Evolutionary conservation across 2,113 vertebrate genomes (phyloP), one percentile per base, ranked within the genome.

Genomic region (Ophthalmotilapia sp.): DNA sequence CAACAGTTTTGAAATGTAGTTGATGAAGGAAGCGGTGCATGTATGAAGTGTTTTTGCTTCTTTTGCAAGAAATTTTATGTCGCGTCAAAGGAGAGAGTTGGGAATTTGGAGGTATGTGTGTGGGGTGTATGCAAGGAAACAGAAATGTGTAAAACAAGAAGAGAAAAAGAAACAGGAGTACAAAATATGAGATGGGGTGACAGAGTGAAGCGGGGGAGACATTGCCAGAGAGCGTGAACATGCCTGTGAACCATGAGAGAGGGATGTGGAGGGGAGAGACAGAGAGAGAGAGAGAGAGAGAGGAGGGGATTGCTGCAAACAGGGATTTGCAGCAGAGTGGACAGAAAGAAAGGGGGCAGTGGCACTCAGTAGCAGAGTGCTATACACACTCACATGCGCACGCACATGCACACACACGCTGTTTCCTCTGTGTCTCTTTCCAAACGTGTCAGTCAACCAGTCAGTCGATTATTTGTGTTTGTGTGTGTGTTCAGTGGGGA

Each of bases 291-390:
- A 82, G 62, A 80, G 56, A 82, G 56, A 80, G 89, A 55, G 90
- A 87, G 91, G 89, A 82, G 92, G 93, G 94, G 93, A 92, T 93
- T 93, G 94, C 92, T 93, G 84, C 94, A 90, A 91, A 95, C 90
- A 93, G 93, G 93, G 96, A 96, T 95, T 96, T 95, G 92, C 90
- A 91, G 85, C 87, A 93, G 92, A 89, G 90, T 88, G 91, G 93
- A 95, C 83, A 90, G 88, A 95, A 93, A 94, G 94, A 94, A 95
- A 93, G 95, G 95, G 95, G 94, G 95, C 93, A 92, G 93, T 96
- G 95, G 94, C 92, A 95, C 90, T 95, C 93, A 92, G 95, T 94
- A 93, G 90, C 93, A 95, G 94, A 95, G 93, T 91, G 89, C 92
- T 92, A 89, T 91, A 90, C 91, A 93, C 91, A 91, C 85, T 84